A percentile compares a stretch with the other conserved stretches of the same genome.
phyloP scores from a whole-genome alignment of 1,140 invertebrate genomes.

The Lethocerus indicus region DNA sequence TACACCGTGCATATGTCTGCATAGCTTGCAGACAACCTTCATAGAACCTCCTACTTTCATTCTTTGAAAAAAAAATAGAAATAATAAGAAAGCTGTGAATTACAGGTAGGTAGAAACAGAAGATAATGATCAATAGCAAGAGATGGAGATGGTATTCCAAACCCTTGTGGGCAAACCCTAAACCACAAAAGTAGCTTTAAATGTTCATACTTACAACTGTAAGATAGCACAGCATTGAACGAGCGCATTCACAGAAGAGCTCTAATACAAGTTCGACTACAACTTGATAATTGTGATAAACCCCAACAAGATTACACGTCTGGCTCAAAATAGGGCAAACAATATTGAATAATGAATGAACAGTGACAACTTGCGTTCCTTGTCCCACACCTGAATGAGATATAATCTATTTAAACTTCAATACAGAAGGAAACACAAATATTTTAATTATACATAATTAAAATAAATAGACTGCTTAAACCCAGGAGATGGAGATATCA shows the following conservation, averaged over 20 bases:
- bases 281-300: constrained; percentile 68
- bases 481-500: not conserved
- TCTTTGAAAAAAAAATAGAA: too few species aligned
- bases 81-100: too few species aligned
- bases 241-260: constrained; percentile 51
- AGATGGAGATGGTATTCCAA: too few species aligned
- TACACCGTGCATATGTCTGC: constrained; percentile 53
- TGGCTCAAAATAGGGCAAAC: constrained; percentile 43
- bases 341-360: constrained; percentile 42
- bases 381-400: constrained; percentile 33
- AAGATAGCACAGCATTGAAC: constrained; percentile 47
- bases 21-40: constrained; percentile 40
- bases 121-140: too few species aligned
- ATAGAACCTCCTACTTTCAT: constrained; percentile 29
- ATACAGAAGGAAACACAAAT: not conserved
- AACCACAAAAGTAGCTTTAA: too few species aligned
- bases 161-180: too few species aligned
- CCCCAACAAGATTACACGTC: constrained; percentile 42
- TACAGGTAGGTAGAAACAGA: too few species aligned
- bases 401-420: not conserved
- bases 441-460: not conserved
- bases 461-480: not conserved
- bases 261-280: constrained; percentile 64
- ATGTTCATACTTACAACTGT: constrained; percentile 30
- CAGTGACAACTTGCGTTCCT: constrained; percentile 36